Evolutionary conservation across 2,797 vertebrate species (phyloP), one percentile per base, ranked within the genome.

Genomic region (Silurus lanzhouensis): DNA sequence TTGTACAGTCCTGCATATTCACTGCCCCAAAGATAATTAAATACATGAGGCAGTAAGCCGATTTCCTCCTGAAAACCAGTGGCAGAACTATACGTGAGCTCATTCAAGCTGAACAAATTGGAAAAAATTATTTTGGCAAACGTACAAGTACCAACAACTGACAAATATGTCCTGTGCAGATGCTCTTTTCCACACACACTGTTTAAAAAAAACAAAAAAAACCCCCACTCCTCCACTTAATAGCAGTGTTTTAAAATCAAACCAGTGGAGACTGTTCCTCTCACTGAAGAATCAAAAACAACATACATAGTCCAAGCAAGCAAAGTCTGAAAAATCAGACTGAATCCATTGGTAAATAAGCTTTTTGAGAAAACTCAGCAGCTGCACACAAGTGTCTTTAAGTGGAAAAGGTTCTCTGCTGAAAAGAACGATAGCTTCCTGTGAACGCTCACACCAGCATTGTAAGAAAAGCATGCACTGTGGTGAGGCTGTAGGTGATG

Each of bases 271-370:
- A 88, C 48, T 7, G 31, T n/a, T 74, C 78, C 79, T 88, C 82
- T 88, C 86, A 66, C 88, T 85, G 83, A 88, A 85, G 86, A 72
- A 75, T 87, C 84, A 88, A 90, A 86, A 83, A 64, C 48, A 87
- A 66, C 55, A 72, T 85, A 86, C 66, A 27, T 84, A 48, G 87
- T 90, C 82, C 81, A 88, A 87, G 86, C 75, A 46, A 87, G 61
- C 44, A 75, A 63, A 19, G 78, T 81, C 85, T 76, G 78, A 85
- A 83, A 71, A 70, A 61, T 88, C 86, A 19, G 88, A 89, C 78
- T 1, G 63, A 25, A 27, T 52, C 44, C 22, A n/a, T 46, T 3
- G 13, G 22, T 13, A 63, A 77, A 61, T 61, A 79, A 61, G 55
- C 55, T 77, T 77, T 20, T 31, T 60, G 25, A 77, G 55, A 58